phyloP scores from a whole-genome alignment of 2,113 vertebrate species.

The Anseranas semipalmata region DNA sequence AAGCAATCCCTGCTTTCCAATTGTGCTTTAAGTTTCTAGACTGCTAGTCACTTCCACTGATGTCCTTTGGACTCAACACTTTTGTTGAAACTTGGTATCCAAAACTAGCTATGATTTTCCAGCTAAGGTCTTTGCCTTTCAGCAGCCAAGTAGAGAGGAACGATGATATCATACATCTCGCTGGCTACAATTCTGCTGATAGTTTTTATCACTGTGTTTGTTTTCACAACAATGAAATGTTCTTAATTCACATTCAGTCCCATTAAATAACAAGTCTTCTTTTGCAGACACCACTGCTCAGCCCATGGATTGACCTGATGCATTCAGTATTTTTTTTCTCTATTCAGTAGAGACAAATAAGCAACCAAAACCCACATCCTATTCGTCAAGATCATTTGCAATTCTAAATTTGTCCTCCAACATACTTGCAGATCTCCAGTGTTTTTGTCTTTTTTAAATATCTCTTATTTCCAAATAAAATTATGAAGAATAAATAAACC shows the following conservation, averaged over 20 bases:
- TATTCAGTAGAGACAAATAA: neutral
- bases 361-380: neutral
- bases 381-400: neutral
- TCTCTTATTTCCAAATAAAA: neutral
- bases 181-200: neutral
- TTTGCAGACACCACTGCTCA: neutral
- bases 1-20: neutral
- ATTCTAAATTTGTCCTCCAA: neutral
- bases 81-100: neutral
- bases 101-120: neutral
- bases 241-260: neutral
- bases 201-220: neutral
- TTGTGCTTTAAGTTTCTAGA: neutral
- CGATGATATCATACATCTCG: fast-evolving
- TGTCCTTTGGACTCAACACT: neutral
- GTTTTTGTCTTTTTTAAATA: neutral
- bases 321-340: neutral
- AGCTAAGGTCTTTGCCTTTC: neutral
- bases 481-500: neutral
- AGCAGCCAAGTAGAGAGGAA: neutral
- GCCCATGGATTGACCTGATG: neutral
- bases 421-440: neutral
- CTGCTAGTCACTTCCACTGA: neutral
- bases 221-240: neutral
- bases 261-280: neutral